Evolutionary conservation across 2,888 invertebrate species (phyloP).

Genomic region (Alitta virens): DNA sequence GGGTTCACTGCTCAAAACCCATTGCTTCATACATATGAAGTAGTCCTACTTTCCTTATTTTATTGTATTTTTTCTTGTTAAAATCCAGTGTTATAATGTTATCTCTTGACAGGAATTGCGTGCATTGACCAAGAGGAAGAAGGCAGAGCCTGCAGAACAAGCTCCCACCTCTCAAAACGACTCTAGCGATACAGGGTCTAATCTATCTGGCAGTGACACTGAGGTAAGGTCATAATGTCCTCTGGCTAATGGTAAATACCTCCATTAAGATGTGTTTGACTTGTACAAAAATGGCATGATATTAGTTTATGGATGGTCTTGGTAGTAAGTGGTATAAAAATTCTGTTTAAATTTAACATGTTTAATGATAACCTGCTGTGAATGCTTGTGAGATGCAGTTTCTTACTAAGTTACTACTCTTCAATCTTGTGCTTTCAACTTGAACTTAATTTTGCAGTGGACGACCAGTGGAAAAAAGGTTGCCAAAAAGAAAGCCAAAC

Average conservation of each 20-base stretch:
- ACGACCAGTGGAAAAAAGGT: conserved; percentile 44
- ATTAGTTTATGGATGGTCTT: too few species aligned
- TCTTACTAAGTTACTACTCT: too few species aligned
- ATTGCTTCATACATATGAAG: too few species aligned
- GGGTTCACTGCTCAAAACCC: too few species aligned
- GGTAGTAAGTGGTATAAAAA: too few species aligned
- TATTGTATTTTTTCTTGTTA: not conserved
- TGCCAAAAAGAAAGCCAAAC: conserved; percentile 42
- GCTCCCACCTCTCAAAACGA: conserved; percentile 19
- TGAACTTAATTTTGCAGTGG: conserved; percentile 43
- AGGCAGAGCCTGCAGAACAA: conserved; percentile 25
- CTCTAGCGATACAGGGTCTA: conserved; percentile 32
- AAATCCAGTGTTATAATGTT: too few species aligned
- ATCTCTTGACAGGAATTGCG: conserved; percentile 40
- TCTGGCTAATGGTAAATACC: too few species aligned
- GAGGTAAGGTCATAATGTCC: too few species aligned
- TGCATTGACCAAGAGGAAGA: conserved; percentile 45
- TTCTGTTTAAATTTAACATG: not conserved
- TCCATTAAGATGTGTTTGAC: too few species aligned
- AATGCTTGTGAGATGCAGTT: not conserved
- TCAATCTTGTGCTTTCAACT: not conserved
- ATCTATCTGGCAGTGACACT: conserved; percentile 53
- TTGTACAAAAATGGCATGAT: too few species aligned
- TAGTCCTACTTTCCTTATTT: too few species aligned
- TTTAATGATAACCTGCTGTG: not conserved